Evolutionary conservation across 2,888 invertebrate genomes (phyloP), one percentile per base, ranked within the genome.

Genomic region (Podabrus alpinus): DNA sequence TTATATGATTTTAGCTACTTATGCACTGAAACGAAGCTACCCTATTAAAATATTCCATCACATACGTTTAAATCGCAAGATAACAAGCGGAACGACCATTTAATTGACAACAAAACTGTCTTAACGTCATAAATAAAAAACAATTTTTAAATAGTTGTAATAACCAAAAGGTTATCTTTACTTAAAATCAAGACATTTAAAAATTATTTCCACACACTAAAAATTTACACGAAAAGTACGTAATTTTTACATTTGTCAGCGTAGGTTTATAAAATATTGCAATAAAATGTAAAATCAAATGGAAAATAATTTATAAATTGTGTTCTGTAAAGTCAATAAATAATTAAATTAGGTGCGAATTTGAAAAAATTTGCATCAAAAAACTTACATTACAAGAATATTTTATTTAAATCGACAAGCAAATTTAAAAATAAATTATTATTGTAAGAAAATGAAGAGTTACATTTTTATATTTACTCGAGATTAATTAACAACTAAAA

Each of bases 401-500:
- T n/a, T 45, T 45, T 45, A 45, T 45, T 45, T n/a, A 45, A 13
- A 45, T 45, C 45, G 45, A 13, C 45, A n/a, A 11, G n/a, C n/a
- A 11, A 45, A 45, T 45, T n/a, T 4, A n/a, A 45, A 45, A 45
- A n/a, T 45, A 45, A n/a, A 45, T n/a, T n/a, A n/a, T n/a, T n/a
- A n/a, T n/a, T 45, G 3, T 45, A 7, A 5, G 16, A 61, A 66
- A 75, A 75, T 60, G 64, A 72, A 73, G 19, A 68, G 72, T 71
- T 64, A 73, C 60, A 73, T 68, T 69, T 68, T 69, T 60, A 68
- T 74, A 76, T 76, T 76, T 76, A 74, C 69, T 68, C 15, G 69
- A 72, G 68, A 45, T 74, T 76, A 76, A 76, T 76, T 76, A 74
- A 71, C 72, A 71, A 74, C 71, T 76, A 76, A 72, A 76, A 73